A percentile compares a stretch with the other conserved stretches of the same genome.
phyloP scores from a whole-genome alignment of 2,113 vertebrate species.

The Meleagris gallopavo region DNA sequence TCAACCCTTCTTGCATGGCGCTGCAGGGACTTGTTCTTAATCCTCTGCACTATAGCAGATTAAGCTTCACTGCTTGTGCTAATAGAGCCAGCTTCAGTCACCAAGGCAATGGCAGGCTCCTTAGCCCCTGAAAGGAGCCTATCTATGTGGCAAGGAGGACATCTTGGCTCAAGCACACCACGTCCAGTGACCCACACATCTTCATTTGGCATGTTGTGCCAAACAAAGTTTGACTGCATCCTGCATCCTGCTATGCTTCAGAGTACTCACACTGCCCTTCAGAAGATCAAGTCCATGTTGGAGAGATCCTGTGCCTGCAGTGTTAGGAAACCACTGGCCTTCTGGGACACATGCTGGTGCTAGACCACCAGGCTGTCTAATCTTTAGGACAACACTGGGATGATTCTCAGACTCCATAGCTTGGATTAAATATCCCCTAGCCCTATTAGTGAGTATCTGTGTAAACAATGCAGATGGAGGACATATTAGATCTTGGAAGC shows the following conservation, averaged over 20 bases:
- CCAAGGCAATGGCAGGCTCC: not conserved
- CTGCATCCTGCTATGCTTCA: not conserved
- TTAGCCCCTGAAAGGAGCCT: rapidly evolving
- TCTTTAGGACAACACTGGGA: not conserved
- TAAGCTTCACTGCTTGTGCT: not conserved
- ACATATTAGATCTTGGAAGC: not conserved
- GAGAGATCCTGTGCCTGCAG: not conserved
- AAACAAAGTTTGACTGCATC: not conserved
- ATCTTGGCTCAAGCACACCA: not conserved
- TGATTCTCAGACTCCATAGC: not conserved
- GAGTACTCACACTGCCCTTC: not conserved
- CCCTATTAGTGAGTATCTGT: not conserved
- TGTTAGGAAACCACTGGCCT: not conserved
- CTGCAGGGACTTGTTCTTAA: not conserved
- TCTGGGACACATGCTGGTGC: conserved; percentile 46
- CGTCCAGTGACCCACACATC: rapidly evolving
- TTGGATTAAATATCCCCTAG: not conserved
- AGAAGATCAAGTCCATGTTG: not conserved
- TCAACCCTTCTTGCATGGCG: rapidly evolving
- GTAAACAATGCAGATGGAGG: not conserved
- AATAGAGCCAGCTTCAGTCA: not conserved
- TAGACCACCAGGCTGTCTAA: not conserved
- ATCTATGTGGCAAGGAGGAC: not conserved
- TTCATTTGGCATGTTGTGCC: rapidly evolving
- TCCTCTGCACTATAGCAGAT: not conserved